A percentile compares a stretch with the other conserved stretches of the same genome.
phyloP scores from a whole-genome alignment of 2,797 vertebrate species.

The Intellagama lesueurii region DNA sequence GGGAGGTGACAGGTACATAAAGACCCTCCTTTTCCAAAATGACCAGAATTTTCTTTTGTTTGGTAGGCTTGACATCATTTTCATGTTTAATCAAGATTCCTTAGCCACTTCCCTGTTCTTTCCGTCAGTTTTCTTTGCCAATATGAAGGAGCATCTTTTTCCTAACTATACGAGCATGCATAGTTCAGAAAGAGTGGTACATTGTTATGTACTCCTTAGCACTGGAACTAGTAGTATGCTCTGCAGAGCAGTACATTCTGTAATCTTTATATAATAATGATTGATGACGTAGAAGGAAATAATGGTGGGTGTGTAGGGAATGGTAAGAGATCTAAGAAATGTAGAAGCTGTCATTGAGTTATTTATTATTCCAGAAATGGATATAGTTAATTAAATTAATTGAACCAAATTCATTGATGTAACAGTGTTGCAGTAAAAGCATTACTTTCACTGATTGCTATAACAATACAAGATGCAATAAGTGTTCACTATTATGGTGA shows the following conservation, averaged over 20 bases:
- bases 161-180: not conserved
- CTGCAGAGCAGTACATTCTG: not conserved
- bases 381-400: not conserved
- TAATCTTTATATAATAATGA: not conserved
- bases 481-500: too few species aligned
- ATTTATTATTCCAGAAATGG: not conserved
- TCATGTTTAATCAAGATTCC: not conserved
- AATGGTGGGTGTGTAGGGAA: not conserved
- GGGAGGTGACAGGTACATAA: too few species aligned
- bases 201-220: not conserved
- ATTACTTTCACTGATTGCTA: too few species aligned
- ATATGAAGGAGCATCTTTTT: not conserved
- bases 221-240: not conserved
- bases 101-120: not conserved
- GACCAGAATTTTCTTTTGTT: not conserved
- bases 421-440: too few species aligned
- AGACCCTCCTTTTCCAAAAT: too few species aligned
- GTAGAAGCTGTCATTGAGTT: not conserved
- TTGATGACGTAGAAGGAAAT: not conserved
- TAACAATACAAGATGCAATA: too few species aligned
- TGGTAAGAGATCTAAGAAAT: not conserved
- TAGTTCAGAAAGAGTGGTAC: not conserved
- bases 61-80: not conserved
- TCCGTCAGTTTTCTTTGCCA: not conserved
- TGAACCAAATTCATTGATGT: too few species aligned